phyloP scores from a whole-genome alignment of 2,797 vertebrate genomes.

The Neosalanx taihuensis region DNA sequence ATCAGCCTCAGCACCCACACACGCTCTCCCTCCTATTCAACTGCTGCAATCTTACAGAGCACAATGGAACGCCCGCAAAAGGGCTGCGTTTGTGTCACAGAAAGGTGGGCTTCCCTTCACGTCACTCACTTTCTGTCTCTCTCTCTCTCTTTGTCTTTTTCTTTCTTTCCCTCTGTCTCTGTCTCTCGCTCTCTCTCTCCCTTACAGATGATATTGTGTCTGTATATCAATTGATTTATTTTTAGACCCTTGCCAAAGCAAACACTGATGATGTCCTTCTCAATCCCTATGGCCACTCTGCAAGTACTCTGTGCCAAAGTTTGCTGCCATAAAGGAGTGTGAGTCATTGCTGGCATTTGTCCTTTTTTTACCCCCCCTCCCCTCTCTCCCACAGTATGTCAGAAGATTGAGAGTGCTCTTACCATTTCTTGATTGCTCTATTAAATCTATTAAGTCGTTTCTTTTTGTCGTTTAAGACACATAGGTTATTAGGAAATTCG shows the following conservation, averaged over 20 bases:
- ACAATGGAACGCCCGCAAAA: constrained; percentile 2
- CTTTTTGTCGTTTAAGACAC: constrained; percentile 1
- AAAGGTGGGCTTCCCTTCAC: constrained; percentile 22
- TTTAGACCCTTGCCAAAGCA: constrained; percentile 40
- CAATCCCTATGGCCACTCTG: constrained; percentile 7
- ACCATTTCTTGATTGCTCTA: constrained; percentile 47
- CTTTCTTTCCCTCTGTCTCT: background rate
- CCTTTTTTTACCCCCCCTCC: no score
- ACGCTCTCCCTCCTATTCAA: constrained; percentile 20
- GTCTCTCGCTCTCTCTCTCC: no score
- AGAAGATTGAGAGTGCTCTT: constrained; percentile 39
- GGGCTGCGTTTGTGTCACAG: constrained; percentile 22
- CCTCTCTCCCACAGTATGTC: background rate
- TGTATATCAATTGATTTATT: constrained; percentile 37
- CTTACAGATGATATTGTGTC: no score
- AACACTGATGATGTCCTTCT: constrained; percentile 35
- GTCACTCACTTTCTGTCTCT: background rate
- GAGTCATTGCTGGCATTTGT: constrained; percentile 55
- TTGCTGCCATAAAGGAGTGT: constrained; percentile 26
- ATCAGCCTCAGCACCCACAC: constrained; percentile 6
- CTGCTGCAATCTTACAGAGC: constrained; percentile 1
- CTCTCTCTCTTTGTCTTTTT: background rate
- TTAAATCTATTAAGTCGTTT: constrained; percentile 45
- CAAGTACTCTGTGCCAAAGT: background rate
- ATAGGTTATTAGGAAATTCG: background rate